Evolutionary conservation across 2,113 vertebrate species (phyloP).

Genomic region (Puntigrus tetrazona): DNA sequence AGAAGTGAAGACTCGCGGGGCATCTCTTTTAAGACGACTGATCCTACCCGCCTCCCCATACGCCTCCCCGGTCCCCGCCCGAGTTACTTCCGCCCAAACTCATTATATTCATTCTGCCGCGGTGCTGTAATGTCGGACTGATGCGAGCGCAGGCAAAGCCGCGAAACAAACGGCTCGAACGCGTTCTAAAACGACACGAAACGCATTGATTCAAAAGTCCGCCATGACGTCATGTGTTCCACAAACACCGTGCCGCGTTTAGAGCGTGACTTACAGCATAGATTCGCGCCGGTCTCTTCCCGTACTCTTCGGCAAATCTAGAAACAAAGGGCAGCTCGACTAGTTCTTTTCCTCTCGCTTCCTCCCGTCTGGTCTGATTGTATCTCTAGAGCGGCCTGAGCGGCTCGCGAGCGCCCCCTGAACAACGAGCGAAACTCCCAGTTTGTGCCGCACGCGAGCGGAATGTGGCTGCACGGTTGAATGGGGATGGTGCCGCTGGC

Average conservation of each 20-base stretch:
- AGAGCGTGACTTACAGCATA: constrained; percentile 68
- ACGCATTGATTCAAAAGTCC: neutral
- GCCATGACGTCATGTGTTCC: neutral
- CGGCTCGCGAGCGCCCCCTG: constrained; percentile 68
- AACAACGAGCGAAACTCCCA: constrained; percentile 45
- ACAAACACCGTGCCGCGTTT: neutral
- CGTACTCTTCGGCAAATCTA: constrained; percentile 68
- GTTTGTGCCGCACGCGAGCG: constrained; percentile 43
- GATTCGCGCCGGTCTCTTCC: constrained; percentile 63
- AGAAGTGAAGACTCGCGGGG: constrained; percentile 44
- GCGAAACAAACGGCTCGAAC: neutral
- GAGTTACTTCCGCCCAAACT: constrained; percentile 65
- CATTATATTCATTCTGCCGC: constrained; percentile 77
- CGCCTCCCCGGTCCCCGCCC: constrained; percentile 64
- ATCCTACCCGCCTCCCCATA: constrained; percentile 75
- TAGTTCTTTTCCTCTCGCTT: constrained; percentile 62
- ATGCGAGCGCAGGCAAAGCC: neutral
- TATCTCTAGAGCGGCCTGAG: constrained; percentile 58
- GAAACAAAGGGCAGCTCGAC: constrained; percentile 79
- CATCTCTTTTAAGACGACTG: constrained; percentile 65
- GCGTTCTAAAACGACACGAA: neutral
- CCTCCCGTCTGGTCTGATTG: constrained; percentile 54
- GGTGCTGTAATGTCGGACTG: constrained; percentile 60
- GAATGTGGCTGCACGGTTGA: constrained; percentile 52
- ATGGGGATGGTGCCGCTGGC: constrained; percentile 60